Evolutionary conservation across 1,140 invertebrate species (phyloP).

Genomic region (Gryllus bimaculatus): DNA sequence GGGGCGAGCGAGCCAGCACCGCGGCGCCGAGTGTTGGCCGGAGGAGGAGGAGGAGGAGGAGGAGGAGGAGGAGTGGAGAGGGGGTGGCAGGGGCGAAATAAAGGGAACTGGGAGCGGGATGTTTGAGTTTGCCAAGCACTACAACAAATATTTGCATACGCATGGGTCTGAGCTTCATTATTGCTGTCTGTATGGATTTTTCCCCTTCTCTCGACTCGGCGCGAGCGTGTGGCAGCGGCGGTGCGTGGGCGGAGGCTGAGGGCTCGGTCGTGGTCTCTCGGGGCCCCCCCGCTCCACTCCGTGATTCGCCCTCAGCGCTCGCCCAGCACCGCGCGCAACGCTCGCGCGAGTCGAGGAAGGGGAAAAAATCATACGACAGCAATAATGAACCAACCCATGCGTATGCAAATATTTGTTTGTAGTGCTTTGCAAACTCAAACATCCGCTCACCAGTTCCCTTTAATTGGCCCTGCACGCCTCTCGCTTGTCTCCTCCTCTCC

Average conservation of each 20-base stretch:
- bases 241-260: no score
- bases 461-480: not conserved
- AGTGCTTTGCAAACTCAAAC: conserved; percentile 2
- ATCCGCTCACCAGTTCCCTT: not conserved
- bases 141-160: not conserved
- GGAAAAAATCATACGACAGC: not conserved
- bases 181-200: not conserved
- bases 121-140: conserved; percentile 7
- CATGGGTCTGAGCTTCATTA: not conserved
- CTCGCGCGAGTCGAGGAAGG: not conserved
- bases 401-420: not conserved
- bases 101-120: not conserved
- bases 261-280: no score
- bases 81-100: not conserved
- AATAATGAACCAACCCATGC: not conserved
- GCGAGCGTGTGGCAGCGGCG: no score
- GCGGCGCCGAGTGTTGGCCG: no score
- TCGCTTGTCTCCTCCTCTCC: not conserved
- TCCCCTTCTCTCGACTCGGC: not conserved
- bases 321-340: no score
- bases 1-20: no score
- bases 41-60: not conserved
- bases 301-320: no score
- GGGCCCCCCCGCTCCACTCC: no score
- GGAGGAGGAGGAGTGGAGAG: not conserved